These are phyloP conservation scores for Eulithis testata DNA, from an alignment of 2,888 invertebrate species.

Conservation along the genomic window DNA sequence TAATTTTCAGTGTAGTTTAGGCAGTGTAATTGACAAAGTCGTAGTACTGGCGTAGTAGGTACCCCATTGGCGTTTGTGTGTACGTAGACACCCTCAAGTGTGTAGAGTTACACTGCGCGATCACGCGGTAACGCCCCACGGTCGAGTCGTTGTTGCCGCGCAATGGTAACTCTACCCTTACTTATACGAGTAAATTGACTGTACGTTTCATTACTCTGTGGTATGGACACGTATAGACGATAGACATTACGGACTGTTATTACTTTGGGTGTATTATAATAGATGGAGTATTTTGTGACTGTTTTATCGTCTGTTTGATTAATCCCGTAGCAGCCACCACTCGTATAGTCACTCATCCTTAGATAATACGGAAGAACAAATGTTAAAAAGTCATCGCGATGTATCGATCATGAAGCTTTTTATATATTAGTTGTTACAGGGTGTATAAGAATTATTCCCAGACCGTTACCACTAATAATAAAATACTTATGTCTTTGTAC, in stretches of 20 bases:
- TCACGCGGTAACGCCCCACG: too few relatives aligned
- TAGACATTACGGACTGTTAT: conserved; percentile 28
- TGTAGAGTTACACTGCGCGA: too few relatives aligned
- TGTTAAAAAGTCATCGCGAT: too few relatives aligned
- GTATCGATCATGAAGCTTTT: too few relatives aligned
- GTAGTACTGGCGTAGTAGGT: conserved; percentile 16
- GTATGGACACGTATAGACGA: conserved; percentile 27
- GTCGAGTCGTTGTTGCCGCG: too few relatives aligned
- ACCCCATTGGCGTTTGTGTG: conserved; percentile 7
- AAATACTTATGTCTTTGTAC: too few relatives aligned
- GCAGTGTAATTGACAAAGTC: conserved; percentile 39
- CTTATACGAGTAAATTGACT: not conserved
- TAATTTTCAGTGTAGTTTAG: conserved; percentile 36
- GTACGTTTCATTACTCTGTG: conserved; percentile 36
- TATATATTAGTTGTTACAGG: too few relatives aligned
- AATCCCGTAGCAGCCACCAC: not conserved
- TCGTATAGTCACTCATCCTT: too few relatives aligned
- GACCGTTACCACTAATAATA: too few relatives aligned
- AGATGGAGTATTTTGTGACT: not conserved
- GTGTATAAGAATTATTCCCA: too few relatives aligned
- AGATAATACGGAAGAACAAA: too few relatives aligned
- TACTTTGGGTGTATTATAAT: not conserved
- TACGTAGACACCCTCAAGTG: not conserved
- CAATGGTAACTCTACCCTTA: too few relatives aligned
- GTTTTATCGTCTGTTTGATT: not conserved